Evolutionary conservation across 2,888 invertebrate species (phyloP), one percentile per base, ranked within the genome.

Genomic region (Aproaerema taeniolella): DNA sequence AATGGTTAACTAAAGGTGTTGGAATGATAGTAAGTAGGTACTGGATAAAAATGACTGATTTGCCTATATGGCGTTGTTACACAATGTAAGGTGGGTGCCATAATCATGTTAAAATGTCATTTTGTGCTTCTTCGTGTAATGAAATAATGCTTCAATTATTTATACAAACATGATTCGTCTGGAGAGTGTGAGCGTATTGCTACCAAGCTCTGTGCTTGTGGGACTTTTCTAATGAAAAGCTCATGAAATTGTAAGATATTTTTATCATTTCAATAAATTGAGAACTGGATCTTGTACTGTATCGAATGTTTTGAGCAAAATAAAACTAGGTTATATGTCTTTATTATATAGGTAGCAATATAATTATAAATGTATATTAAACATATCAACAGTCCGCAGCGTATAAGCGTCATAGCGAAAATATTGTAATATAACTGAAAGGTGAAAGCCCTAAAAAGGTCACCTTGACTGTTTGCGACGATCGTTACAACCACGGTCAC

Each of bases 131-230:
- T 65, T 67, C 58, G 71, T 71, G 71, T 77, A 55, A 82, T 82
- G 82, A 76, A 52, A 60, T 58, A 61, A 70, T 68, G 71, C 67
- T 66, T 65, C 53, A 52, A 53, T 61, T 47, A 61, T 68, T 67
- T 64, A 65, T 75, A 81, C 71, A 75, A 61, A 61, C 29, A 70
- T 65, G 57, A 65, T 53, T 67, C 59, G 73, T 81, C 81, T 83
- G 85, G 85, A 76, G 82, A 82, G 83, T 85, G 85, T 80, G 83
- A 81, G 83, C 83, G 76, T 81, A 81, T 75, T 66, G 67, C 81
- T 80, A 80, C 76, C 69, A 83, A 83, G 82, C 85, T 75, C 70
- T 74, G 85, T 85, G 85, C 82, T 69, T 54, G 77, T 80, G 79
- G 71, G 71, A 73, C 71, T 66, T 71, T 67, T 66, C 65, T 65